Percentiles rank a stretch among this genome's conserved stretches.
phyloP scores from a whole-genome alignment of 2,797 vertebrate species.

The Mastacembelus armatus region DNA sequence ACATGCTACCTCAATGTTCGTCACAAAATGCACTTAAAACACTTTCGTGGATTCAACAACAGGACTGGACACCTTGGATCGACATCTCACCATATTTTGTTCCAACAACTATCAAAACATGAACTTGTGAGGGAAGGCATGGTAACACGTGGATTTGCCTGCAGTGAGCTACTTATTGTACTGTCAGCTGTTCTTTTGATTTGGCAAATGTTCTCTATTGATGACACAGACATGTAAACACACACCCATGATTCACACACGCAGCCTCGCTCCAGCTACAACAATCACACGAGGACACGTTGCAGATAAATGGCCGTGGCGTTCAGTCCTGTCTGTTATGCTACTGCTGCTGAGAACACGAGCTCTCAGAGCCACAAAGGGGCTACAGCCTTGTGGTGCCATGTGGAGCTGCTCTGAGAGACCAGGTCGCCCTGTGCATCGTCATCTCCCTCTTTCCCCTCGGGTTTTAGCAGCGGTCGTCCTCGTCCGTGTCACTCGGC shows the following conservation, averaged over 20 bases:
- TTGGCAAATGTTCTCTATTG: slow-evolving; percentile 60
- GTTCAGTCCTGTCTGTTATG: slow-evolving; percentile 53
- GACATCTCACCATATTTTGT: slow-evolving; percentile 54
- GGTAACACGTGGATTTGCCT: slow-evolving; percentile 41
- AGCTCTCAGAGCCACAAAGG: slow-evolving; percentile 44
- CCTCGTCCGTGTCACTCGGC: slow-evolving; percentile 96
- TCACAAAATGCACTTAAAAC: slow-evolving; percentile 59
- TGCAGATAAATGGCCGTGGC: slow-evolving; percentile 49
- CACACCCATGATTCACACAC: slow-evolving; percentile 30
- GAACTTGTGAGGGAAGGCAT: slow-evolving; percentile 45
- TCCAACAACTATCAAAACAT: slow-evolving; percentile 59
- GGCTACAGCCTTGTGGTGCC: slow-evolving; percentile 31
- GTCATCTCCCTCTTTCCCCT: slow-evolving; percentile 11
- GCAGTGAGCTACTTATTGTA: slow-evolving; percentile 51
- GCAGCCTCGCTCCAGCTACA: slow-evolving; percentile 30
- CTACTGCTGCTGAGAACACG: slow-evolving; percentile 66
- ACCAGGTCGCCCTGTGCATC: slow-evolving; percentile 8
- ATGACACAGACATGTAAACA: slow-evolving; percentile 35
- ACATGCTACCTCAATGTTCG: slow-evolving; percentile 75
- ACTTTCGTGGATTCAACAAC: slow-evolving; percentile 34
- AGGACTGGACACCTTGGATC: slow-evolving; percentile 27
- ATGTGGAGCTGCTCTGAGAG: slow-evolving; percentile 23
- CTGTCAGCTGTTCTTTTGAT: slow-evolving; percentile 47
- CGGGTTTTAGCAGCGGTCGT: slow-evolving; percentile 92
- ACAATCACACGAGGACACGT: slow-evolving; percentile 39